Evolutionary conservation across 2,797 vertebrate genomes (phyloP).

Genomic region (Argyrosomus regius): DNA sequence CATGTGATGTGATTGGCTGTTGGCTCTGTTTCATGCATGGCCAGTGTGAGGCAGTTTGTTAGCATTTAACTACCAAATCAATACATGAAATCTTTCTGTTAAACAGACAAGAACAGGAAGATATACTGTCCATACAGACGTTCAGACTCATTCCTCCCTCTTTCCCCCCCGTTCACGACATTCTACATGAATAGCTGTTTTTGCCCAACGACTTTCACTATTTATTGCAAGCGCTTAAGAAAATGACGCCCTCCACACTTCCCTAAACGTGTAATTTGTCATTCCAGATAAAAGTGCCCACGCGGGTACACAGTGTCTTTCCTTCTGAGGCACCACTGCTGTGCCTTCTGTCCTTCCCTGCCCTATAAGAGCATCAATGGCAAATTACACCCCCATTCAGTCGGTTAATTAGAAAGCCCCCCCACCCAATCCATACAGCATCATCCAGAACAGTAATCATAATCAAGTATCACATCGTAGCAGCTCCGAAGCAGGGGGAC

Average conservation of each 20-base stretch:
- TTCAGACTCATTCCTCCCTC: conserved; percentile 43
- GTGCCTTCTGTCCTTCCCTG: conserved; percentile 73
- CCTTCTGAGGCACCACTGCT: conserved; percentile 72
- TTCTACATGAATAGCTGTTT: conserved; percentile 60
- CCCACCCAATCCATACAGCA: conserved; percentile 42
- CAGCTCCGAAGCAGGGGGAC: conserved; percentile 63
- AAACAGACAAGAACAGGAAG: conserved; percentile 37
- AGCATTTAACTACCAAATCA: conserved; percentile 50
- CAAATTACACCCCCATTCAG: conserved; percentile 46
- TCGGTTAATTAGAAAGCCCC: conserved; percentile 44
- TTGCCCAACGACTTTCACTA: conserved; percentile 72
- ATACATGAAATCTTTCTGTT: conserved; percentile 44
- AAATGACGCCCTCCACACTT: conserved; percentile 63
- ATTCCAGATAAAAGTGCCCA: conserved; percentile 77
- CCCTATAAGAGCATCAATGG: conserved; percentile 48
- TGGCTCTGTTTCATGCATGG: conserved; percentile 53
- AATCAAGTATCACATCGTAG: conserved; percentile 55
- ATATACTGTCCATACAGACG: conserved; percentile 34
- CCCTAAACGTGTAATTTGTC: conserved; percentile 74
- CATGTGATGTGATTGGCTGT: conserved; percentile 63
- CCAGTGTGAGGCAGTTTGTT: conserved; percentile 49
- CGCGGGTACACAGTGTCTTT: conserved; percentile 68
- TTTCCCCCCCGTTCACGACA: conserved; percentile 36
- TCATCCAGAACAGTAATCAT: conserved; percentile 51
- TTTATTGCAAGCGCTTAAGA: conserved; percentile 82